These are phyloP conservation scores for Drosophila dunni DNA, from an alignment of 1,140 invertebrate genomes.

Conservation along the genomic window DNA sequence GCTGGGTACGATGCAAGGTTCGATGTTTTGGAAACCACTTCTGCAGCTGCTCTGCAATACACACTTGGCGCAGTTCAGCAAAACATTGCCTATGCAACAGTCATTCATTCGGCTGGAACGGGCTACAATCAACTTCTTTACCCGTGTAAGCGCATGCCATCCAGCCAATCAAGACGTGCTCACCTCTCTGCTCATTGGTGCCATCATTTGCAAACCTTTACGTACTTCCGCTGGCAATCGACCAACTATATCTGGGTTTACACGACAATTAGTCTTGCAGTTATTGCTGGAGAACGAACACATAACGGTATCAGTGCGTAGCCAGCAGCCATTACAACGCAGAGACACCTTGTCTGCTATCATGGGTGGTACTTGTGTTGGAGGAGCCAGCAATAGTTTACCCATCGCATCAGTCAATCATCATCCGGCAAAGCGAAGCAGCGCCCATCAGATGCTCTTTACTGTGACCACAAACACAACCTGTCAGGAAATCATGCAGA, in stretches of 20 bases:
- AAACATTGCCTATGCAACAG: constrained; percentile 86
- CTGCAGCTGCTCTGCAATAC: constrained; percentile 89
- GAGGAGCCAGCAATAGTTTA: constrained; percentile 58
- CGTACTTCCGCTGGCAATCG: constrained; percentile 43
- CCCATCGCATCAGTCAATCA: constrained; percentile 73
- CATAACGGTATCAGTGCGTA: constrained; percentile 89
- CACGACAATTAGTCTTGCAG: constrained; percentile 93
- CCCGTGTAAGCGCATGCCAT: constrained; percentile 93
- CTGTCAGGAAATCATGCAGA: constrained; percentile 85
- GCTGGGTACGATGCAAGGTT: constrained; percentile 91
- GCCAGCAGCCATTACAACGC: constrained; percentile 83
- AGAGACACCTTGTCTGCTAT: constrained; percentile 65
- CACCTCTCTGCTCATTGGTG: constrained; percentile 88
- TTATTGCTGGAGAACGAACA: constrained; percentile 94
- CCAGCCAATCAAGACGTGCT: constrained; percentile 92
- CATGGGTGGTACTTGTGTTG: constrained; percentile 41
- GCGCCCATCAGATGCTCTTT: constrained; percentile 88
- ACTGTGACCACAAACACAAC: constrained; percentile 91
- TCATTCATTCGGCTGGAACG: constrained; percentile 89
- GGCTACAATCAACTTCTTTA: constrained; percentile 90
- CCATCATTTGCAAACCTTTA: constrained; percentile 74
- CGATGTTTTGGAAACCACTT: constrained; percentile 93
- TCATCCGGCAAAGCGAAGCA: constrained; percentile 84
- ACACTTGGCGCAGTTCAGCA: constrained; percentile 79
- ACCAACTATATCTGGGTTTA: constrained; percentile 91